Percentiles rank a stretch among this genome's conserved stretches.
Conservation (phyloP, 2,113 vertebrate species). For the Gadus chalcogrammus region DNA sequence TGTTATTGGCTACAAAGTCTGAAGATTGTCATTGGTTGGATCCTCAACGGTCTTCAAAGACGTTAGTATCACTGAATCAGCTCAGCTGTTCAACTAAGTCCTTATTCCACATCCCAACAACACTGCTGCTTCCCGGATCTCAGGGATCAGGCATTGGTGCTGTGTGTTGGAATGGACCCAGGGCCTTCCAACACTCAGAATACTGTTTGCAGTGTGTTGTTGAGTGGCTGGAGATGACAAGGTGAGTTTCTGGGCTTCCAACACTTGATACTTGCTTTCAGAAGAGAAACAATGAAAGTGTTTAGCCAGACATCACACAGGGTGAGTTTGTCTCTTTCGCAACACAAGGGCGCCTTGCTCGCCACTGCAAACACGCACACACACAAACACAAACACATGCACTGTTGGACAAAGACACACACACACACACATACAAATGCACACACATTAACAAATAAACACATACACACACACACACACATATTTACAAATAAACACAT, state of each 20-base stretch:
- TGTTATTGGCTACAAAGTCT: too few species aligned
- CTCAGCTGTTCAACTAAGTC: too few species aligned
- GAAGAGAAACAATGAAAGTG: conserved; percentile 77
- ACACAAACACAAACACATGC: neutral
- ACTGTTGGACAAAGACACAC: neutral
- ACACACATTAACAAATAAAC: neutral
- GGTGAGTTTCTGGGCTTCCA: conserved; percentile 48
- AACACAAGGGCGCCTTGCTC: conserved; percentile 65
- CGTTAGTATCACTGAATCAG: too few species aligned
- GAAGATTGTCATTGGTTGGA: too few species aligned
- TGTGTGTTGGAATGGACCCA: too few species aligned
- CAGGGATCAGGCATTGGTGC: too few species aligned
- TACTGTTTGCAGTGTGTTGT: too few species aligned
- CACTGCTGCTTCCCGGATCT: too few species aligned
- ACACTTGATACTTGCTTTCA: conserved; percentile 75
- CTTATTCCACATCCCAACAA: too few species aligned
- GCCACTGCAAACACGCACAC: neutral
- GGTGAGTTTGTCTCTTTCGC: conserved; percentile 74
- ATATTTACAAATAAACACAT: neutral
- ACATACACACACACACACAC: neutral
- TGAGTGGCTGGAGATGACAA: conserved; percentile 33
- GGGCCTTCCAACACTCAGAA: too few species aligned
- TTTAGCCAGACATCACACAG: conserved; percentile 77
- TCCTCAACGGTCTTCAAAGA: too few species aligned
- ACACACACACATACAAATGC: conserved; percentile 1